phyloP scores from a whole-genome alignment of 2,113 vertebrate genomes.

The Strix aluco region DNA sequence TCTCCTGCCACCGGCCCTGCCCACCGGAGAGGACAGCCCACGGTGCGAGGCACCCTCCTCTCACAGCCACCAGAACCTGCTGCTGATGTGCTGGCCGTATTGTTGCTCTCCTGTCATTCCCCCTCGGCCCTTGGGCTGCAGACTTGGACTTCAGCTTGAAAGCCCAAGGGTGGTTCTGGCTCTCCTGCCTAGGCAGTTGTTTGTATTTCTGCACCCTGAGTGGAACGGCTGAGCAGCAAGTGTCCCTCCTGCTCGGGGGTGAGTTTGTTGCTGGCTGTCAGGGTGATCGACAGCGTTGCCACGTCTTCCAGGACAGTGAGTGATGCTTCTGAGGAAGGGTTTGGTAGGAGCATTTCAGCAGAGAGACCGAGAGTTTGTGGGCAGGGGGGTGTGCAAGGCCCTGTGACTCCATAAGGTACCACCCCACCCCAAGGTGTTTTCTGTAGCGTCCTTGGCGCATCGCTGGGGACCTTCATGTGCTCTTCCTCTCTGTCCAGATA shows the following conservation, averaged over 20 bases:
- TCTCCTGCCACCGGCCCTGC: background rate
- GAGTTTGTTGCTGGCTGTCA: rapidly evolving
- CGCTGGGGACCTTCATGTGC: background rate
- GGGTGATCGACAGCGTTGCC: background rate
- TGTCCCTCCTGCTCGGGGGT: background rate
- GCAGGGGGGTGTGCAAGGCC: background rate
- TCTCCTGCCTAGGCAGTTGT: background rate
- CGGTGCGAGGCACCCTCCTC: background rate
- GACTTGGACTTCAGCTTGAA: background rate
- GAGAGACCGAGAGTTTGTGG: background rate
- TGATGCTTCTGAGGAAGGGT: background rate
- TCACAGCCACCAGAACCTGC: background rate
- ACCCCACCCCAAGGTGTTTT: background rate
- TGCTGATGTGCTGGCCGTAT: background rate
- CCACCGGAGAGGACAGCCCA: background rate
- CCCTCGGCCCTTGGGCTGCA: rapidly evolving
- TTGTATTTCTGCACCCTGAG: background rate
- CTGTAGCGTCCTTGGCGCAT: background rate
- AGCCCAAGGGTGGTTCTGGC: background rate
- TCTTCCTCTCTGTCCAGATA: background rate
- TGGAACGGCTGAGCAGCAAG: too few relatives aligned
- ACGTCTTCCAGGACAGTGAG: background rate
- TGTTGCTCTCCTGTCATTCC: background rate
- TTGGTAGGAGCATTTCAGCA: background rate
- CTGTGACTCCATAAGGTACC: background rate